Conservation (phyloP, 2,888 invertebrate species). For the Pachymerium ferrugineum region DNA sequence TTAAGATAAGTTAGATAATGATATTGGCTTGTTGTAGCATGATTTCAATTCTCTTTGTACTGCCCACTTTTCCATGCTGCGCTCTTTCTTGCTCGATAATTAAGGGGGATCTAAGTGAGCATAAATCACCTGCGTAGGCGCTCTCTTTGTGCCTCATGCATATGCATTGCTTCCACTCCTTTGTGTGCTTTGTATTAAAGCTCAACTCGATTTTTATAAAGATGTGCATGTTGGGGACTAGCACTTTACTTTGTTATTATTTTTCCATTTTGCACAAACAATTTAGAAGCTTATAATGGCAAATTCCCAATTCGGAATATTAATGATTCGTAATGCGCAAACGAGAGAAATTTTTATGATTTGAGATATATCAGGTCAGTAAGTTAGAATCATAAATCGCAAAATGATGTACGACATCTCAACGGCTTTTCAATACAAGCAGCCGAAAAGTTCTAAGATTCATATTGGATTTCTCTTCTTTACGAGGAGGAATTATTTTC, state of each 20-base stretch:
- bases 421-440: background rate
- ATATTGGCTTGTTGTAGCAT: background rate
- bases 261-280: constrained; percentile 17
- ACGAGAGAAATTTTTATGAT: no score
- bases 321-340: background rate
- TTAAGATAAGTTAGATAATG: no score
- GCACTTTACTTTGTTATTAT: constrained; percentile 17
- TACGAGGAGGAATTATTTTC: background rate
- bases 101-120: constrained; percentile 27
- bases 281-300: constrained; percentile 1
- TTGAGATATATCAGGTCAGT: no score
- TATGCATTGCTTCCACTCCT: background rate
- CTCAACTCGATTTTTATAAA: constrained; percentile 12
- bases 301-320: background rate
- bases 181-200: constrained; percentile 16
- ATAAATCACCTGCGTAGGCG: constrained; percentile 4
- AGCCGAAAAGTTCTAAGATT: background rate
- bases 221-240: background rate
- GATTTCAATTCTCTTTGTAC: background rate
- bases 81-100: constrained; percentile 20
- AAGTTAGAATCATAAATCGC: no score
- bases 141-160: constrained; percentile 7
- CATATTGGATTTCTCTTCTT: background rate
- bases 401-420: background rate
- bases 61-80: background rate